Evolutionary conservation across 2,888 invertebrate species (phyloP), one percentile per base, ranked within the genome.

Genomic region (Conistra vaccinii): DNA sequence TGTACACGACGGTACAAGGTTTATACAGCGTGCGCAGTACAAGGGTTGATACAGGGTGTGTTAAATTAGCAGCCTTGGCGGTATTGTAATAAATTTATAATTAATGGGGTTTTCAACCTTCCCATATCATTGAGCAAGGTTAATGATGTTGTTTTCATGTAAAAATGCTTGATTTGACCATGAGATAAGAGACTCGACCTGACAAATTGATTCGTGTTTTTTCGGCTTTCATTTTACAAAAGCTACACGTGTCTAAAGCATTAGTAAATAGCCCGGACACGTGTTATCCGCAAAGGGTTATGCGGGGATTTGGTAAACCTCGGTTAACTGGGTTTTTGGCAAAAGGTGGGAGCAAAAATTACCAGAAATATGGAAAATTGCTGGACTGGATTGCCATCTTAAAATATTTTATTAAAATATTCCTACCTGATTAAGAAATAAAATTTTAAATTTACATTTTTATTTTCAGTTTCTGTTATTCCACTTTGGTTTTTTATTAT

Each of bases 1-100:
- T 87, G 86, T 60, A 17, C 23, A 14, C 17, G 65, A 66, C n/a
- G 17, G 23, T 55, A 75, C 67, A 69, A 57, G 75, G 70, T 75
- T 69, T 79, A 62, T 51, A 84, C 78, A 80, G 71, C 76, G 60
- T 81, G 62, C 60, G 65, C 55, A 69, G 80, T 83, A 85, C 81
- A 83, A 77, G 78, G 82, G 65, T 75, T 78, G 72, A 85, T 76
- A 85, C 58, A 76, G 86, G 84, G 0, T 57, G 66, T 60, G 66
- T 85, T 72, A 66, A 76, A 74, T 70, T 68, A 58, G 42, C 42
- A 69, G 53, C 48, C 73, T 67, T 69, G 75, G 23, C 42, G 62
- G 67, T 71, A 65, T 70, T 85, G 58, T 85, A 69, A 81, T 72
- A 84, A 68, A 80, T 73, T 68, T 72, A 76, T 75, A 68, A 72